phyloP scores from a whole-genome alignment of 2,113 vertebrate genomes.

The Xyliphius kryptos region DNA sequence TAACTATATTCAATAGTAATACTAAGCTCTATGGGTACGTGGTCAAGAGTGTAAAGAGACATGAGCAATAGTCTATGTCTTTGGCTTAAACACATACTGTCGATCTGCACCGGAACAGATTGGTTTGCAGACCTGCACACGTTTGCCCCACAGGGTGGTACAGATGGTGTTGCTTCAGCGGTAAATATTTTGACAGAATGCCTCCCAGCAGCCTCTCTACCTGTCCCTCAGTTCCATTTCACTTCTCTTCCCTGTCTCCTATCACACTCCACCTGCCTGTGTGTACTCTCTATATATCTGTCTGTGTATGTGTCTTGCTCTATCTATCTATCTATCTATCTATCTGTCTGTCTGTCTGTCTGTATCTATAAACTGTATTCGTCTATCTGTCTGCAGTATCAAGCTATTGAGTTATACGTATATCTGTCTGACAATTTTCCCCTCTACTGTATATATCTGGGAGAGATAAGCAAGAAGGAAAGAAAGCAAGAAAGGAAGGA shows the following conservation, averaged over 20 bases:
- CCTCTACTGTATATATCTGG: too few species aligned
- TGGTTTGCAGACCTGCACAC: background rate
- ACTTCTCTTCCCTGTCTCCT: background rate
- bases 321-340: too few species aligned
- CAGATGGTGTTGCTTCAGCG: constrained; percentile 35
- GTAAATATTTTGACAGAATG: constrained; percentile 39
- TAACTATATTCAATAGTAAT: background rate
- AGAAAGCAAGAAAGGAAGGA: too few species aligned
- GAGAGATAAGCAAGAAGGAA: background rate
- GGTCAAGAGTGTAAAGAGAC: background rate
- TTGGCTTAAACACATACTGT: background rate
- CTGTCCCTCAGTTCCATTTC: background rate
- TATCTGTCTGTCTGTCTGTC: too few species aligned
- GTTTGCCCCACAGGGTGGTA: constrained; percentile 28
- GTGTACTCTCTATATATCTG: background rate
- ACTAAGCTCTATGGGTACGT: background rate
- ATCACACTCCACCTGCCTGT: constrained; percentile 2
- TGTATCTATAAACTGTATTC: too few species aligned
- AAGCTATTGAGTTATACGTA: too few species aligned
- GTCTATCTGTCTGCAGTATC: too few species aligned
- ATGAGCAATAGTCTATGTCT: background rate
- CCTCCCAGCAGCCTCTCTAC: constrained; percentile 33
- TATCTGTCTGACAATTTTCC: background rate
- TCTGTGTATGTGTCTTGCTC: too few species aligned
- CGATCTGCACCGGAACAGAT: background rate